These are phyloP conservation scores for Lasioglossum albipes DNA, from an alignment of 1,140 invertebrate species.

Conservation along the genomic window DNA sequence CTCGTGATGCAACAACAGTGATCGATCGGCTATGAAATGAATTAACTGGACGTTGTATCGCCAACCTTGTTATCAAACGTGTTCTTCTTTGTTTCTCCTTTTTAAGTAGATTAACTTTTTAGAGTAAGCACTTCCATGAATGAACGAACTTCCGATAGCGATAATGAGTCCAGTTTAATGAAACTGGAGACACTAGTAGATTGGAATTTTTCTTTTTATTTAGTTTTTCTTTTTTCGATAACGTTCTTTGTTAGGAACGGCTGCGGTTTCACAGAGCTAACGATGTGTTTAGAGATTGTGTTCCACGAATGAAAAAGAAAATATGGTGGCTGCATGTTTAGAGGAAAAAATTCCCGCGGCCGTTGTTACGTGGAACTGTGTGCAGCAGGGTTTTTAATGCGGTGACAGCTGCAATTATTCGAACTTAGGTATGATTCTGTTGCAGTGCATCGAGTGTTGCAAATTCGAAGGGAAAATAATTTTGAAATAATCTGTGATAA, in stretches of 20 bases:
- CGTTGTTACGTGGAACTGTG: background rate
- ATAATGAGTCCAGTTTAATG: slow-evolving; percentile 32
- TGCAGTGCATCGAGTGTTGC: no score
- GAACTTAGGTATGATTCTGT: no score
- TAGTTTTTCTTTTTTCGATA: background rate
- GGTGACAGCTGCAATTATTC: no score
- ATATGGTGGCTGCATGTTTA: background rate
- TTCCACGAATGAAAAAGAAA: background rate
- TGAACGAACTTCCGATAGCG: background rate
- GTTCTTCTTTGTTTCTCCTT: no score
- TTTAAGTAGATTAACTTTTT: no score
- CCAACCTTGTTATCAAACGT: no score
- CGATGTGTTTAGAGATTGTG: background rate
- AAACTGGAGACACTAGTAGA: background rate
- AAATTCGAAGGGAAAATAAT: no score
- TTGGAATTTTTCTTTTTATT: no score
- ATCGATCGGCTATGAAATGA: background rate
- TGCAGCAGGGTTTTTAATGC: background rate
- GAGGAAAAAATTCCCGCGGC: background rate
- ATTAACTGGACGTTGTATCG: no score
- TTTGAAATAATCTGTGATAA: no score
- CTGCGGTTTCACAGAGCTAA: background rate
- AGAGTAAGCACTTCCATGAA: no score
- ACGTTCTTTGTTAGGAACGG: background rate
- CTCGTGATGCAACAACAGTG: no score